Evolutionary conservation across 1,140 invertebrate genomes (phyloP).

Genomic region (Holotrichia oblita): DNA sequence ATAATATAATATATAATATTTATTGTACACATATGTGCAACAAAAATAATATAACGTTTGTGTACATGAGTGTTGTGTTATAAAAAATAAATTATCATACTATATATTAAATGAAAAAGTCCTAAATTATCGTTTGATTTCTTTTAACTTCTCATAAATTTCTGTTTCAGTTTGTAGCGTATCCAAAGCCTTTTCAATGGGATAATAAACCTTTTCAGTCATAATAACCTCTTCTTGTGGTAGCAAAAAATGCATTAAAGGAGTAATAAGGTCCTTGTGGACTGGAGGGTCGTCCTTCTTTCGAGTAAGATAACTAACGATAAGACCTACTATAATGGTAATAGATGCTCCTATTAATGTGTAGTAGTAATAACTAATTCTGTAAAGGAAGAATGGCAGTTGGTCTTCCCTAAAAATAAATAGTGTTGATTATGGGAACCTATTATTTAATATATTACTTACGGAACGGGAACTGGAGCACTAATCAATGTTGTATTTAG

Average conservation of each 20-base stretch:
- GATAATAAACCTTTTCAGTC: conserved; percentile 17
- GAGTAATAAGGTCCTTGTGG: conserved; percentile 52
- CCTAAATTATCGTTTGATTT: not conserved
- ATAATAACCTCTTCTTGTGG: conserved; percentile 37
- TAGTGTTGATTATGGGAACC: not conserved
- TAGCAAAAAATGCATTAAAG: conserved; percentile 50
- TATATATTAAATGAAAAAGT: not conserved
- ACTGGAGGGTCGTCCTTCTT: conserved; percentile 50
- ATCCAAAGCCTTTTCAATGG: conserved; percentile 17
- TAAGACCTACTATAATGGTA: conserved; percentile 51
- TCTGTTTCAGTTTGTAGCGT: not conserved
- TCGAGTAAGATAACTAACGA: conserved; percentile 55
- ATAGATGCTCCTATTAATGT: conserved; percentile 52
- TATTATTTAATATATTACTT: not conserved
- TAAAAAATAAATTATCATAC: no score
- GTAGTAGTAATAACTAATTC: conserved; percentile 57
- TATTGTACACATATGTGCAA: no score
- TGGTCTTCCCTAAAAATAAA: not conserved
- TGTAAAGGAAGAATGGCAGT: conserved; percentile 50
- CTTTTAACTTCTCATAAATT: not conserved
- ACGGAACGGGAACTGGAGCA: not conserved
- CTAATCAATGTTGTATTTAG: conserved; percentile 7
- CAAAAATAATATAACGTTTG: no score
- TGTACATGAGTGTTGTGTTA: no score
- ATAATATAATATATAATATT: no score